Conservation (phyloP, 2,888 invertebrate genomes). For the Schizotus pectinicornis region DNA sequence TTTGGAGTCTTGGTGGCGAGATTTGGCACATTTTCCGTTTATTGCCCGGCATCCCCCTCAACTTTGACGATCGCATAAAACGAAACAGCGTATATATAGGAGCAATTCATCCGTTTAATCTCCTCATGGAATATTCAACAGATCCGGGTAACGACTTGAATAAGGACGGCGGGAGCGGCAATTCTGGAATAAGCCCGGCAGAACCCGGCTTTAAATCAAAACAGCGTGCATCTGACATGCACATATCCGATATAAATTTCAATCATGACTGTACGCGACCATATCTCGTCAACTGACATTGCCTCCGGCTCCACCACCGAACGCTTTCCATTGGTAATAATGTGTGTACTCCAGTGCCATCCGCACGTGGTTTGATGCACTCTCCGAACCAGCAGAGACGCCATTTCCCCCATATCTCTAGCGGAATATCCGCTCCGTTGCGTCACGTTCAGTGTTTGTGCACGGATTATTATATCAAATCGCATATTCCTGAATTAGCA, state of each 20-base stretch:
- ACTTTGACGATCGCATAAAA: no score
- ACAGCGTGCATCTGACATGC: conserved; percentile 25
- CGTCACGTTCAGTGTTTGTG: conserved; percentile 28
- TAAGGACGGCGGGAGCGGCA: conserved; percentile 13
- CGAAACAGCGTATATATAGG: not conserved
- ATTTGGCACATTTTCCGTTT: no score
- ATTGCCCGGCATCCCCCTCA: no score
- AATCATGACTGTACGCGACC: conserved; percentile 19
- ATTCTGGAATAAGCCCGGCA: conserved; percentile 22
- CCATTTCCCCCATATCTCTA: conserved; percentile 20
- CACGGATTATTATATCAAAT: conserved; percentile 30
- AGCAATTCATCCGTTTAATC: conserved; percentile 15
- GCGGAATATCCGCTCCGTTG: conserved; percentile 26
- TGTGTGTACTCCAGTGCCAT: conserved; percentile 21
- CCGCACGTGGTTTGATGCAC: conserved; percentile 18
- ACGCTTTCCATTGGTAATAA: not conserved
- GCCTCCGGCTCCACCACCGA: conserved; percentile 10
- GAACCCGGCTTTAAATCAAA: conserved; percentile 23
- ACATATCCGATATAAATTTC: conserved; percentile 26
- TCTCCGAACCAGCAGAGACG: conserved; percentile 8
- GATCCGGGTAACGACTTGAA: conserved; percentile 10
- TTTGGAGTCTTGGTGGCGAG: no score
- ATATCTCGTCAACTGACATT: conserved; percentile 20
- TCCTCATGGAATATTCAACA: conserved; percentile 11
- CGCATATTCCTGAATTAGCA: conserved; percentile 26